A percentile compares a stretch with the other conserved stretches of the same genome.
phyloP scores from a whole-genome alignment of 2,888 invertebrate species.

The Agrotis puta region DNA sequence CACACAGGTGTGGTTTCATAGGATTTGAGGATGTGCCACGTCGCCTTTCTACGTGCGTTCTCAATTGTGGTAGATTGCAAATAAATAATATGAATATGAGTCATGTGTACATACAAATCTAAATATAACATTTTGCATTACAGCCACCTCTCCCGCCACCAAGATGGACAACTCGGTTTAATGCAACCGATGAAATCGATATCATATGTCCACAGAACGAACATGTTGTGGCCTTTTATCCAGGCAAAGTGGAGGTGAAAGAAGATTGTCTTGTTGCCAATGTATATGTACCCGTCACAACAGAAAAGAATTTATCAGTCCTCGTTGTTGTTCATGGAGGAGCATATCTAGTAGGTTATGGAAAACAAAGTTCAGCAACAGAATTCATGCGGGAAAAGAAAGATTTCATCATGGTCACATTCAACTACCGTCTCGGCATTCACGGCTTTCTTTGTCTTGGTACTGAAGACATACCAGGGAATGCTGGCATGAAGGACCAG shows the following conservation, averaged over 20 bases:
- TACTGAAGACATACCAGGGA: constrained; percentile 71
- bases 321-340: constrained; percentile 74
- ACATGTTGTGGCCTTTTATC: accelerated
- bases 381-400: constrained; percentile 40
- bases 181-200: too few relatives aligned
- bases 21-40: too few relatives aligned
- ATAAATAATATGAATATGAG: too few relatives aligned
- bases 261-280: constrained; percentile 83
- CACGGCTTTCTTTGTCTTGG: constrained; percentile 72
- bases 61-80: too few relatives aligned
- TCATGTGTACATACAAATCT: too few relatives aligned
- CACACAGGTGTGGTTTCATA: too few relatives aligned
- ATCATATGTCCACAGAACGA: too few relatives aligned
- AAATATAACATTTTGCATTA: too few relatives aligned
- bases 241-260: constrained; percentile 38
- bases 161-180: too few relatives aligned
- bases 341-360: constrained; percentile 65
- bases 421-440: constrained; percentile 71
- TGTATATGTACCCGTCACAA: constrained; percentile 79
- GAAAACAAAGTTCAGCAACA: constrained; percentile 24
- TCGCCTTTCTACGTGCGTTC: too few relatives aligned
- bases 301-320: constrained; percentile 68
- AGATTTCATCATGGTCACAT: constrained; percentile 69
- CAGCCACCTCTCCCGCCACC: too few relatives aligned
- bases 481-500: constrained; percentile 77